Base-by-base conservation (phyloP, 2,888 invertebrate species). In the Acronicta aceris region DNA sequence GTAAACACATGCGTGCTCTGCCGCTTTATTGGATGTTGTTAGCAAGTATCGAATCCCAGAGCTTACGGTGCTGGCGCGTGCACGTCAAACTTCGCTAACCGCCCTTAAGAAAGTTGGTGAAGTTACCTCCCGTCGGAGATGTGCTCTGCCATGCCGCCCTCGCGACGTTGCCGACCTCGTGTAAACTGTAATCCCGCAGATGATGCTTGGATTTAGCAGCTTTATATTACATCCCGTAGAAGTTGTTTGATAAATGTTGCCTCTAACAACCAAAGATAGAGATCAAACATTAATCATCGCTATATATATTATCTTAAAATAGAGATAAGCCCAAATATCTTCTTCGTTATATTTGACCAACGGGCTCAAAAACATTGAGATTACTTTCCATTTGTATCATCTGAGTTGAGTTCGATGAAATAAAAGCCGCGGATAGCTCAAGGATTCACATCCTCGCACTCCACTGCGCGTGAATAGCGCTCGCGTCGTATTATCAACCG, bases 31-130 rank as follows among this genome's bases (percentile, higher is more conserved):
- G 84, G 88, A 87, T 87, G 85, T 89, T 88, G 86, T 90, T 90
- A 85, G 87, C 81, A 88, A 92, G 90, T 91, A 91, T 91, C 85
- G 89, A 87, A 92, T 90, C 92, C 91, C 85, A 81, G 83, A 90
- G 93, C 92, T 94, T 93, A 93, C 87, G 88, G 87, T 88, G 86
- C 82, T 79, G 88, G 89, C 89, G 90, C 89, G 91, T 90, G 91
- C 90, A 92, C 90, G 92, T 91, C 93, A 89, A 94, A 94, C 91
- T 94, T 93, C 84, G 86, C 88, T 89, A 93, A 93, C 93, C 92
- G 89, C 89, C 91, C 91, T 92, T 91, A 93, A 90, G 92, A 92
- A 93, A 94, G 89, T 94, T 94, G 88, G 81, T 74, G 83, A 93
- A 93, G 91, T 94, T 92, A 85, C 84, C 89, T 91, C 90, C 87